Percentiles rank a stretch among this genome's conserved stretches.
Conservation (phyloP, 2,113 vertebrate species). For the Mesoclemmys tuberculata region DNA sequence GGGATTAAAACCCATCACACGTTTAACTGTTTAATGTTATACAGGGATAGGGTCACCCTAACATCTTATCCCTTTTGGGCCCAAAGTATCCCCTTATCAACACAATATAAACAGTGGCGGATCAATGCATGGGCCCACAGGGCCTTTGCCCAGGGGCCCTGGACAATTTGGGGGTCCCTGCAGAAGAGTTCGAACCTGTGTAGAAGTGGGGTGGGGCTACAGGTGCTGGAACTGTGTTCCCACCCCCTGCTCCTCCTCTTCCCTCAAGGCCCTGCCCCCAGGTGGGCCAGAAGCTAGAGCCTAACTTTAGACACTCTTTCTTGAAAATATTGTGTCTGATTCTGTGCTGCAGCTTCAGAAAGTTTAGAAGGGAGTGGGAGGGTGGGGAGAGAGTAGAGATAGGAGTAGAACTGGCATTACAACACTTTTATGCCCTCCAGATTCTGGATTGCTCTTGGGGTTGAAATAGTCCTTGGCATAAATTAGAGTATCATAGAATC, state of each 20-base stretch:
- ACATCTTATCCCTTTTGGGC: neutral
- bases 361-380: neutral
- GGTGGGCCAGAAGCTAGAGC: neutral
- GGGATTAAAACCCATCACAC: too few species aligned
- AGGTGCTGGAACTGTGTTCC: too few species aligned
- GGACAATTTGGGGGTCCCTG: too few species aligned
- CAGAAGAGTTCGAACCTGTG: too few species aligned
- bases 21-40: neutral
- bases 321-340: neutral
- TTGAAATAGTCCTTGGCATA: neutral
- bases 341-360: neutral
- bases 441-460: neutral
- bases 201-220: too few species aligned
- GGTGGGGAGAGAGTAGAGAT: neutral
- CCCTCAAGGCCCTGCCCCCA: too few species aligned
- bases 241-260: too few species aligned
- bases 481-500: too few species aligned
- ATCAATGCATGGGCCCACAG: too few species aligned
- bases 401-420: neutral
- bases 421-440: neutral
- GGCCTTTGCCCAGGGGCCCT: too few species aligned
- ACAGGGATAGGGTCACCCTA: neutral
- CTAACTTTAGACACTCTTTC: neutral
- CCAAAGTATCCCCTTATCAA: neutral
- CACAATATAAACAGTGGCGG: neutral